These are phyloP conservation scores for Gorsachius goisagi DNA, from an alignment of 2,113 vertebrate genomes.

Conservation along the genomic window DNA sequence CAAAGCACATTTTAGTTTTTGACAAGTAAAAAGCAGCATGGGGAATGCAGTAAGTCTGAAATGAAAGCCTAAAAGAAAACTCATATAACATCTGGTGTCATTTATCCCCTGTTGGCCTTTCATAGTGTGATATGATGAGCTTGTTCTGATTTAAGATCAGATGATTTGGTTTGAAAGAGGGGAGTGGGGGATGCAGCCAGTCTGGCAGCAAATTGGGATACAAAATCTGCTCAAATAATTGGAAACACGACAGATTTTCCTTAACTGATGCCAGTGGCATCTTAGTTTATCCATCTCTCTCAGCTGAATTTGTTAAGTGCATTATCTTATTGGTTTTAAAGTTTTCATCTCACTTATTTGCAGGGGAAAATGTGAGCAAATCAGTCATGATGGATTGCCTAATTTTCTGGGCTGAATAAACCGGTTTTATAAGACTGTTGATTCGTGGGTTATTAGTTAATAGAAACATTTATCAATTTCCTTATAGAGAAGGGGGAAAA, in stretches of 20 bases:
- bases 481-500: conserved; percentile 47
- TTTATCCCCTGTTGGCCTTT: conserved; percentile 83
- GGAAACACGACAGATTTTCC: conserved; percentile 77
- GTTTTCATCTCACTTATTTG: conserved; percentile 83
- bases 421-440: conserved; percentile 95
- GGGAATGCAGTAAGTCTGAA: conserved; percentile 80
- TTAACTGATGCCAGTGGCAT: conserved; percentile 74
- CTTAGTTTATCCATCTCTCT: conserved; percentile 79
- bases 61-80: conserved; percentile 83
- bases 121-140: conserved; percentile 80
- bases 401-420: conserved; percentile 96
- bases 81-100: conserved; percentile 85
- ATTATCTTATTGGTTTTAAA: conserved; percentile 86
- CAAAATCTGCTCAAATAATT: conserved; percentile 81
- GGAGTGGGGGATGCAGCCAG: conserved; percentile 70
- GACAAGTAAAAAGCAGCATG: conserved; percentile 82
- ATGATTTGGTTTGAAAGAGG: conserved; percentile 79
- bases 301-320: conserved; percentile 81
- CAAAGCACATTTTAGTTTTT: conserved; percentile 85
- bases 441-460: conserved; percentile 97
- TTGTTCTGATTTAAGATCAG: conserved; percentile 84
- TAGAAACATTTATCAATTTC: conserved; percentile 95
- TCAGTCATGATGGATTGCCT: conserved; percentile 97
- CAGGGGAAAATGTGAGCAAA: conserved; percentile 89
- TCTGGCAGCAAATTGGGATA: conserved; percentile 77